Evolutionary conservation across 2,113 vertebrate genomes (phyloP).

Genomic region (Erythrocebus patas): DNA sequence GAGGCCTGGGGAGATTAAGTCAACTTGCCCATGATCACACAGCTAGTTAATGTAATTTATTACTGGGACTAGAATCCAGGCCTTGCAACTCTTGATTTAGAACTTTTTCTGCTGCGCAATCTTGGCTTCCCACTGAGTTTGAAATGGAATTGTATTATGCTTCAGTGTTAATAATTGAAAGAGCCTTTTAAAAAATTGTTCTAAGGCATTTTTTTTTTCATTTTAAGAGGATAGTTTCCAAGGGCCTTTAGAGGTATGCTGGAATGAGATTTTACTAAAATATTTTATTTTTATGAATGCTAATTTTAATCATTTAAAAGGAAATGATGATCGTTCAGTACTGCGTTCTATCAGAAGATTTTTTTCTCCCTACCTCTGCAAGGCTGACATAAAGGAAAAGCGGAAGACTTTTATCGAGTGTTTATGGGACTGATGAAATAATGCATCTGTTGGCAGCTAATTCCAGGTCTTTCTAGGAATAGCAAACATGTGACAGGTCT

Average conservation of each 20-base stretch:
- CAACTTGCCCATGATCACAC: neutral
- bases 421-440: slow-evolving; percentile 81
- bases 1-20: slow-evolving; percentile 26
- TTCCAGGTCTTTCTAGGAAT: slow-evolving; percentile 85
- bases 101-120: neutral
- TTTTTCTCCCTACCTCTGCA: neutral
- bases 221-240: neutral
- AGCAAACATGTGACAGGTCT: slow-evolving; percentile 68
- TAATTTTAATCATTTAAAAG: slow-evolving; percentile 50
- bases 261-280: slow-evolving; percentile 30
- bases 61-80: neutral
- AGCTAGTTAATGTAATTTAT: slow-evolving; percentile 44
- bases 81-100: slow-evolving; percentile 11
- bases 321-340: neutral
- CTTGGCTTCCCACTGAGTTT: slow-evolving; percentile 39
- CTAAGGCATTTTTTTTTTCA: neutral
- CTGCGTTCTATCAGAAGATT: slow-evolving; percentile 31
- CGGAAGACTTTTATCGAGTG: slow-evolving; percentile 76
- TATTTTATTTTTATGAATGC: slow-evolving; percentile 32
- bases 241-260: slow-evolving; percentile 19
- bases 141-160: slow-evolving; percentile 46
- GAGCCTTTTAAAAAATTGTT: neutral
- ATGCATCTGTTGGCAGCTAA: slow-evolving; percentile 82
- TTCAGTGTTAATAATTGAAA: slow-evolving; percentile 43
- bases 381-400: slow-evolving; percentile 70